These are phyloP conservation scores for Calypte anna DNA, from an alignment of 2,113 vertebrate species.

Conservation along the genomic window DNA sequence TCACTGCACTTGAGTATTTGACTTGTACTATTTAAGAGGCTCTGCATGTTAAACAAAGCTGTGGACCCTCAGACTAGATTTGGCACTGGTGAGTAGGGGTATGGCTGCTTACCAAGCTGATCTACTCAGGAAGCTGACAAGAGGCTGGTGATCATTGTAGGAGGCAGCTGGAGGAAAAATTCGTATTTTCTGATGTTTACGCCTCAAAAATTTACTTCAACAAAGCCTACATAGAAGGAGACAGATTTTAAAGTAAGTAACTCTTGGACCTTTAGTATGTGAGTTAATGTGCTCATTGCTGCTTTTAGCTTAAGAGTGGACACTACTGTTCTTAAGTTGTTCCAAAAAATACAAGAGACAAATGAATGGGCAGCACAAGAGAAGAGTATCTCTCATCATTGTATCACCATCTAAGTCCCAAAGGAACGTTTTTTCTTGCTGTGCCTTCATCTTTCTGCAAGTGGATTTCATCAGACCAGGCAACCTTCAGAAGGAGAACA, in stretches of 20 bases:
- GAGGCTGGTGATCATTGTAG: not conserved
- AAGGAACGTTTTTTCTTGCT: not conserved
- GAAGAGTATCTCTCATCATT: not conserved
- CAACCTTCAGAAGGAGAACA: not conserved
- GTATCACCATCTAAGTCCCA: not conserved
- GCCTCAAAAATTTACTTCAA: not conserved
- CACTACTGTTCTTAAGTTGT: not conserved
- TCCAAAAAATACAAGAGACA: not conserved
- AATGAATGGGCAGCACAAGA: not conserved
- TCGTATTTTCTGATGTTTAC: not conserved
- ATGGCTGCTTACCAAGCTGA: not conserved
- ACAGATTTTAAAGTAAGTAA: not conserved
- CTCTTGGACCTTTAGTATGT: not conserved
- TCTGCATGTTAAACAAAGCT: not conserved
- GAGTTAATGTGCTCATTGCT: not conserved
- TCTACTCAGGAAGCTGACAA: not conserved
- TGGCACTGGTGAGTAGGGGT: not conserved
- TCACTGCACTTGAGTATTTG: not conserved
- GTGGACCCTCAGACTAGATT: not conserved
- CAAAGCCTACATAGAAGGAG: not conserved
- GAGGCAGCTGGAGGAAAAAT: not conserved
- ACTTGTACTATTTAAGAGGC: no score
- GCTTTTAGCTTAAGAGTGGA: not conserved
- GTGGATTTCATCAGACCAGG: not conserved
- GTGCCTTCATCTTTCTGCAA: not conserved